Evolutionary conservation across 2,113 vertebrate genomes (phyloP).

Genomic region (Athene noctua): DNA sequence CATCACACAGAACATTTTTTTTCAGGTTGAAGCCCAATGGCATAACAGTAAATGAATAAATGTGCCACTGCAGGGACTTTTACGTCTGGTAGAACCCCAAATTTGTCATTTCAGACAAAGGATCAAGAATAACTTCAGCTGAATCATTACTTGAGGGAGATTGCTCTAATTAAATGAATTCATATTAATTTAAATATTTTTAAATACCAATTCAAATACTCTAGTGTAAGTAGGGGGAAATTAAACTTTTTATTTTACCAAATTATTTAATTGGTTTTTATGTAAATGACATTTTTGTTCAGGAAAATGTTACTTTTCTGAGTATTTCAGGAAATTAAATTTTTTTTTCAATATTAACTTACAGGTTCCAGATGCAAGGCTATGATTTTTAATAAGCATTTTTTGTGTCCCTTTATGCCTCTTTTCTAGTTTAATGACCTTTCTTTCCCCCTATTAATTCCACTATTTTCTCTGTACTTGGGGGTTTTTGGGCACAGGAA

Average conservation of each 20-base stretch:
- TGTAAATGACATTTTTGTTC: neutral
- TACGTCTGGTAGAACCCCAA: neutral
- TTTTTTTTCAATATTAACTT: neutral
- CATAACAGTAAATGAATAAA: neutral
- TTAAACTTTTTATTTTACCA: neutral
- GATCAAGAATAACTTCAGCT: neutral
- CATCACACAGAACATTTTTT: neutral
- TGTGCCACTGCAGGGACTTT: neutral
- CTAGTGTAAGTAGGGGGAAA: neutral
- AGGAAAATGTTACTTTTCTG: neutral
- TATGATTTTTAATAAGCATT: neutral
- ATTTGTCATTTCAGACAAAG: neutral
- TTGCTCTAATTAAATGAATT: neutral
- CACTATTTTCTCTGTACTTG: neutral
- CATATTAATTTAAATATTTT: neutral
- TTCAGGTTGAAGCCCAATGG: neutral
- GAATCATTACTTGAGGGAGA: neutral
- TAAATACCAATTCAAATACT: neutral
- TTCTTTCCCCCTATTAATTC: neutral
- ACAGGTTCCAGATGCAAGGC: neutral
- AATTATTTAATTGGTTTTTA: neutral
- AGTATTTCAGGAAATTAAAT: neutral
- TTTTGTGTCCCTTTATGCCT: neutral
- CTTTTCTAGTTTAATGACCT: neutral
- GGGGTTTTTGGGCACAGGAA: fast-evolving